These are phyloP conservation scores for Clarias pachynema DNA, from an alignment of 2,797 vertebrate species.

Conservation along the genomic window DNA sequence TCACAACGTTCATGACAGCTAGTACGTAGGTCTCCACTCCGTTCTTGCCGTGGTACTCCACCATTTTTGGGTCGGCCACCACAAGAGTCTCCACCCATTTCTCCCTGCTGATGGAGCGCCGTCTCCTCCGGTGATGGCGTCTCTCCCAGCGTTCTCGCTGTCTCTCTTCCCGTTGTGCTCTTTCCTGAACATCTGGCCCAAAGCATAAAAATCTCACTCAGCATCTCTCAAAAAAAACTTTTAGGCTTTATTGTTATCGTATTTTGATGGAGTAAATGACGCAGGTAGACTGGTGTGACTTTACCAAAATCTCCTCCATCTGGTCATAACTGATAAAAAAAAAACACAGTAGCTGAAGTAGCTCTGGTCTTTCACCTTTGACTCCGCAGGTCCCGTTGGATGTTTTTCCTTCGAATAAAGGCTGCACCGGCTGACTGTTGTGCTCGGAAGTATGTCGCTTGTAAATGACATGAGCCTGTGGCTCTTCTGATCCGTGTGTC, in stretches of 20 bases:
- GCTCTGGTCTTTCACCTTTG: conserved; percentile 71
- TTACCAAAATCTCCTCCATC: background rate
- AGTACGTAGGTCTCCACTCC: conserved; percentile 88
- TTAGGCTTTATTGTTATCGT: background rate
- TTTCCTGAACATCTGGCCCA: conserved; percentile 66
- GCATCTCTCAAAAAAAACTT: background rate
- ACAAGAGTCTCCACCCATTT: conserved; percentile 98
- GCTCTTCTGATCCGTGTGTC: conserved; percentile 49
- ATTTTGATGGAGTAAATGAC: background rate
- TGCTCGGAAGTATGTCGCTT: conserved; percentile 72
- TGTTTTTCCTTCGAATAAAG: conserved; percentile 57
- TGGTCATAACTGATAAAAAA: background rate
- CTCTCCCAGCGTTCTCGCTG: conserved; percentile 83
- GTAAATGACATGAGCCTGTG: conserved; percentile 88
- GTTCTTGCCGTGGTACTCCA: conserved; percentile 87
- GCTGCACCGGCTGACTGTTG: conserved; percentile 52
- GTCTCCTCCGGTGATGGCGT: conserved; percentile 66
- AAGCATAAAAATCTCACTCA: conserved; percentile 2
- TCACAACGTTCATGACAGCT: conserved; percentile 97
- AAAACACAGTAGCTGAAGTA: background rate
- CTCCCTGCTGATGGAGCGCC: conserved; percentile 90
- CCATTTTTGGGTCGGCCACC: conserved; percentile 95
- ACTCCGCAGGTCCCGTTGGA: conserved; percentile 75
- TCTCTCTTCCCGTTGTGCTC: conserved; percentile 66
- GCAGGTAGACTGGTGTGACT: background rate